Evolutionary conservation across 1,140 invertebrate genomes (phyloP).

Genomic region (Plectus sambesii): DNA sequence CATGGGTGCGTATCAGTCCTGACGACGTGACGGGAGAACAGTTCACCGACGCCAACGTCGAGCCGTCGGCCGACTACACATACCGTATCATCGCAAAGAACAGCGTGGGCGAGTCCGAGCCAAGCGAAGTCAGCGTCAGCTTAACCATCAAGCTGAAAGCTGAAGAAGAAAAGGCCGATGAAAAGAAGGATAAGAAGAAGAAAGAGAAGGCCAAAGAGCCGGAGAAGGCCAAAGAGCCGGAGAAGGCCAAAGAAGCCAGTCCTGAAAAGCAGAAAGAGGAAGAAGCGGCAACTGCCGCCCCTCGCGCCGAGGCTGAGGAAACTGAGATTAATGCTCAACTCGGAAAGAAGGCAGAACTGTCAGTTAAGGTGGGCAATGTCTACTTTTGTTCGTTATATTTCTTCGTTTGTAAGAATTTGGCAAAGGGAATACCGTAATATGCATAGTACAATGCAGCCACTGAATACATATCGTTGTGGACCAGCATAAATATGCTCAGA

Average conservation of each 20-base stretch:
- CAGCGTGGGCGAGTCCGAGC: constrained; percentile 5
- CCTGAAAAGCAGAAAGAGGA: constrained; percentile 10
- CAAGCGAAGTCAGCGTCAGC: constrained; percentile 13
- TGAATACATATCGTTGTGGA: no score
- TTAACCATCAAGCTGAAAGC: constrained; percentile 8
- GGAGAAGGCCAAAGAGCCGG: background rate
- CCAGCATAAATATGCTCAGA: no score
- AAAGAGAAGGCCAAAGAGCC: constrained; percentile 10
- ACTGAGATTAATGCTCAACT: constrained; percentile 13
- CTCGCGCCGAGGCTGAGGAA: no score
- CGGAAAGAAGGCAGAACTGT: constrained; percentile 1
- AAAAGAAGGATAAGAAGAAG: constrained; percentile 19
- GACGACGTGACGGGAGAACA: no score
- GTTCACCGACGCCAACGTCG: constrained; percentile 20
- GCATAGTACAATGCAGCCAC: no score
- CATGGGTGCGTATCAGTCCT: no score
- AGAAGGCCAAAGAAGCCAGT: constrained; percentile 7
- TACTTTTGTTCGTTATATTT: no score
- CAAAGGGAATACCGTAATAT: no score
- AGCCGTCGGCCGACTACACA: constrained; percentile 17
- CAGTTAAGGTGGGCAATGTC: no score
- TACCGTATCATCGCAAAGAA: constrained; percentile 27
- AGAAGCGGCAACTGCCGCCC: constrained; percentile 2
- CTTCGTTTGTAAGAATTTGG: no score
- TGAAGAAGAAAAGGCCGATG: constrained; percentile 8